Conservation (phyloP, 2,113 vertebrate species). For the Lutjanus erythropterus region DNA sequence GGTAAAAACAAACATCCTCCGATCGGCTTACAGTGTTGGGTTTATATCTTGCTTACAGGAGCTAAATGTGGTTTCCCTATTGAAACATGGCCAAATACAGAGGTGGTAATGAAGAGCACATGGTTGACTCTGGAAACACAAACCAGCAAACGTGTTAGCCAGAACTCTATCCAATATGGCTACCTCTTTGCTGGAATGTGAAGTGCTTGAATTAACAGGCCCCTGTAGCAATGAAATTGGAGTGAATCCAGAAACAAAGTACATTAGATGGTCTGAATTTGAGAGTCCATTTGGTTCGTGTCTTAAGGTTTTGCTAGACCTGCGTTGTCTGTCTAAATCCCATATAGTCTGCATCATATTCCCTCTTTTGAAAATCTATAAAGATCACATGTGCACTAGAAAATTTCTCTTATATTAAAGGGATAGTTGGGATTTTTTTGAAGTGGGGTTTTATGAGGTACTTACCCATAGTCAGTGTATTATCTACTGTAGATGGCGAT, state of each 20-base stretch:
- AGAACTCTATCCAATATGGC: background rate
- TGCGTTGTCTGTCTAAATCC: background rate
- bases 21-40: background rate
- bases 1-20: background rate
- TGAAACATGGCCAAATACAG: background rate
- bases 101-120: background rate
- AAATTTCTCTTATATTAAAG: background rate
- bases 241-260: background rate
- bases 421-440: too few relatives aligned
- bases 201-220: background rate
- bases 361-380: background rate
- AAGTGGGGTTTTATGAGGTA: too few relatives aligned
- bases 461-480: too few relatives aligned
- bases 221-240: background rate
- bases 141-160: background rate
- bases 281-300: background rate
- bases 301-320: background rate
- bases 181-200: background rate
- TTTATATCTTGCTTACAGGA: background rate
- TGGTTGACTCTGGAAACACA: background rate
- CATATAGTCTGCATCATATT: background rate
- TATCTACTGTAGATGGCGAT: too few relatives aligned
- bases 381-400: background rate
- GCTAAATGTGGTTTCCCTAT: slow-evolving; percentile 7
- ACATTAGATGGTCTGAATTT: background rate